Conservation (phyloP, 2,797 vertebrate genomes). For the Falco cherrug region DNA sequence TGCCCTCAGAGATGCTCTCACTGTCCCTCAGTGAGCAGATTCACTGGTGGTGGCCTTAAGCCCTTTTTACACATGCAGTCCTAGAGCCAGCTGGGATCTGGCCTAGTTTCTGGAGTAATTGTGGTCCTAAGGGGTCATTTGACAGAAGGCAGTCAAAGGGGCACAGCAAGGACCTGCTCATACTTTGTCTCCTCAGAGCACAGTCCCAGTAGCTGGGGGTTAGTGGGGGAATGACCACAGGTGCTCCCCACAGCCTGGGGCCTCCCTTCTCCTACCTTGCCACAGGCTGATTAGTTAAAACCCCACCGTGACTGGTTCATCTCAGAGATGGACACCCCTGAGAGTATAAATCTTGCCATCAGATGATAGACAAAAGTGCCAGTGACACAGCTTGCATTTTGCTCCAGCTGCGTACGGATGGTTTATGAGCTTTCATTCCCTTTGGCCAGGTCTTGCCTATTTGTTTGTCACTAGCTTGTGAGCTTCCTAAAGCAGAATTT, state of each 20-base stretch:
- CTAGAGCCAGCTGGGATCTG: not conserved
- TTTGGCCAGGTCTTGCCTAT: not conserved
- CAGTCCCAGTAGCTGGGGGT: not conserved
- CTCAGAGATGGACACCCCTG: not conserved
- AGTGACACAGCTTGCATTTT: not conserved
- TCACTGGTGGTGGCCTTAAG: not conserved
- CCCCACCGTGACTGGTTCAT: not conserved
- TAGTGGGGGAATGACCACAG: not conserved
- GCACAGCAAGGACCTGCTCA: not conserved
- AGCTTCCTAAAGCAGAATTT: not conserved
- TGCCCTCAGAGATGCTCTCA: not conserved
- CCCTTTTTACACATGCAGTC: not conserved
- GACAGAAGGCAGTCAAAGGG: not conserved
- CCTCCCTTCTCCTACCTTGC: not conserved
- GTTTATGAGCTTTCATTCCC: not conserved
- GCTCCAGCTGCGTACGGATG: not conserved
- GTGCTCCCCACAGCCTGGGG: not conserved
- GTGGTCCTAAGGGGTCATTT: not conserved
- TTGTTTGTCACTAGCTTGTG: not conserved
- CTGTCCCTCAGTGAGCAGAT: not conserved
- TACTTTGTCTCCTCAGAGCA: not conserved
- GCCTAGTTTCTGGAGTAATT: not conserved
- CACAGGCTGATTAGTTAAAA: not conserved
- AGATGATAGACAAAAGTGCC: not conserved
- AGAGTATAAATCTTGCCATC: not conserved